A percentile compares a stretch with the other conserved stretches of the same genome.
Conservation (phyloP, 2,797 vertebrate species). For the Anabacerthia variegaticeps region DNA sequence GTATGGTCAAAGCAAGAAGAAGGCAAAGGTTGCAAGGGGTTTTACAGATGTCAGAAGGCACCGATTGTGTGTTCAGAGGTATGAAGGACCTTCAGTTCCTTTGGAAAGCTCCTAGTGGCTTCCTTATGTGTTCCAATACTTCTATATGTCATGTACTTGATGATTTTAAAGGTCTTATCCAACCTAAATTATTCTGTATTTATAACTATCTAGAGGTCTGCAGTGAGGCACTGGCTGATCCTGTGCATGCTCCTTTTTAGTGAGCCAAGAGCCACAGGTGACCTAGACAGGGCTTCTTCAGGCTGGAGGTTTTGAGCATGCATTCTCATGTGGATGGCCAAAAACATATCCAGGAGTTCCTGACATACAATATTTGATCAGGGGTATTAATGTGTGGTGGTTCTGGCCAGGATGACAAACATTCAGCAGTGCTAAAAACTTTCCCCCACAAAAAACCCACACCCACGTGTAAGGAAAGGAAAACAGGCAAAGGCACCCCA, state of each 20-base stretch:
- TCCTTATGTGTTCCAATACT: background rate
- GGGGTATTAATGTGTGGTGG: background rate
- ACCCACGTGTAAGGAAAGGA: background rate
- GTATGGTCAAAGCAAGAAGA: background rate
- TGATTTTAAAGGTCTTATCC: background rate
- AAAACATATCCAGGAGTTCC: background rate
- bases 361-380: background rate
- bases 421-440: background rate
- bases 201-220: fast-evolving
- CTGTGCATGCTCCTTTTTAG: background rate
- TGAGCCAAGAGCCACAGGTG: background rate
- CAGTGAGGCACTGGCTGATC: background rate
- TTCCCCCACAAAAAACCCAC: background rate
- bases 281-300: background rate
- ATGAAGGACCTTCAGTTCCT: background rate
- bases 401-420: background rate
- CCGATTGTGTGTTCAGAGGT: background rate
- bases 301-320: background rate
- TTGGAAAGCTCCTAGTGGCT: background rate
- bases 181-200: background rate
- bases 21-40: background rate
- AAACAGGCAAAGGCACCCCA: background rate
- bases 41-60: background rate
- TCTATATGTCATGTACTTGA: background rate
- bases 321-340: background rate